These are phyloP conservation scores for Suricata suricatta DNA, from an alignment of 2,113 vertebrate genomes.

Conservation along the genomic window DNA sequence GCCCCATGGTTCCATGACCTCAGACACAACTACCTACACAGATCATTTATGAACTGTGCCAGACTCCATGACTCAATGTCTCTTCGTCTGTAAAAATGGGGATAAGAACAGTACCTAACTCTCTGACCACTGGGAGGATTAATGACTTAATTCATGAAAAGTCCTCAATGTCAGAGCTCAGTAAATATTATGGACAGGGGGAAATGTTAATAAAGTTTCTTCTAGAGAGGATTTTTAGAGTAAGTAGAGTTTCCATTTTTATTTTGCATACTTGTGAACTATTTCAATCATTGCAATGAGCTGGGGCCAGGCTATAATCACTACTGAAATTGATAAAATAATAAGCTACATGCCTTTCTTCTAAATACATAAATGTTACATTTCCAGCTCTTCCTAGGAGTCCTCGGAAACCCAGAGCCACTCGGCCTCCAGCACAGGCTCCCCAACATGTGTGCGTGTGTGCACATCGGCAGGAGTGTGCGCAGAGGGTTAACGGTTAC, in stretches of 20 bases:
- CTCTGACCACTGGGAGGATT: not conserved
- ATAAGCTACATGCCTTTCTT: not conserved
- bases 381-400: not conserved
- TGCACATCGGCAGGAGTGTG: not conserved
- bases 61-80: not conserved
- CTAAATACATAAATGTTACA: not conserved
- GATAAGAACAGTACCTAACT: not conserved
- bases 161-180: not conserved
- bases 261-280: not conserved
- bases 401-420: not conserved
- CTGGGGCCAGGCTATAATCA: not conserved
- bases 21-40: not conserved
- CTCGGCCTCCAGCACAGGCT: too few species aligned
- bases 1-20: not conserved
- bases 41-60: not conserved
- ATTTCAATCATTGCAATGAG: not conserved
- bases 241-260: not conserved
- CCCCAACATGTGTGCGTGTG: fast-evolving
- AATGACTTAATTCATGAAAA: not conserved
- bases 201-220: not conserved
- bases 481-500: not conserved
- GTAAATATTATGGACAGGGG: not conserved
- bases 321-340: not conserved
- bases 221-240: not conserved
- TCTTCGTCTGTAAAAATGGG: not conserved